Conservation (phyloP, 2,113 vertebrate species). For the Amblyopsis rosae region DNA sequence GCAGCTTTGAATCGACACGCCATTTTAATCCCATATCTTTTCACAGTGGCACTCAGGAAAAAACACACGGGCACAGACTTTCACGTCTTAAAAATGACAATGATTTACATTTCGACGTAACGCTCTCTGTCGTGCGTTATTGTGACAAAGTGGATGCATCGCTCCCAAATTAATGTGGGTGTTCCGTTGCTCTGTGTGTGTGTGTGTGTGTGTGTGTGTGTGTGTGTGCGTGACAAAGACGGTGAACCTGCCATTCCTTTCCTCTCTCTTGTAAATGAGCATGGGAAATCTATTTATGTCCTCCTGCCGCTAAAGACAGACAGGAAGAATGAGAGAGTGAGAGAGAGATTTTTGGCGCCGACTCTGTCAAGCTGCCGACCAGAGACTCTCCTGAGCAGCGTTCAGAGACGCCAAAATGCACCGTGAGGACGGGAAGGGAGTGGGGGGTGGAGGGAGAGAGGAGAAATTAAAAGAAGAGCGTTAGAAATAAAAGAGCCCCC, state of each 20-base stretch:
- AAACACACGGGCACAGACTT: neutral
- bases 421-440: conserved; percentile 32
- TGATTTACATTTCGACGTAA: conserved; percentile 66
- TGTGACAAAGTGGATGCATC: conserved; percentile 53
- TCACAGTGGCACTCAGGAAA: conserved; percentile 9
- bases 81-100: conserved; percentile 56
- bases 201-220: too few relatives aligned
- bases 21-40: conserved; percentile 44
- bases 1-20: conserved; percentile 27
- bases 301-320: conserved; percentile 41
- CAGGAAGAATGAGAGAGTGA: conserved; percentile 4
- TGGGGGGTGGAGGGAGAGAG: neutral
- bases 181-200: conserved; percentile 39
- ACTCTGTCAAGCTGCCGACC: conserved; percentile 9
- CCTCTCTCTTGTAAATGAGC: conserved; percentile 62
- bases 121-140: conserved; percentile 48
- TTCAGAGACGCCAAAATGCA: conserved; percentile 18
- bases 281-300: conserved; percentile 63
- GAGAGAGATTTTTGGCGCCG: conserved; percentile 27
- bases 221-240: conserved; percentile 51
- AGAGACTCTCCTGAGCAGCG: conserved; percentile 20
- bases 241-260: conserved; percentile 44
- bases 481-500: neutral
- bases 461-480: neutral
- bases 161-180: conserved; percentile 58